phyloP scores from a whole-genome alignment of 2,797 vertebrate species.

The Rhynchonycteris naso region DNA sequence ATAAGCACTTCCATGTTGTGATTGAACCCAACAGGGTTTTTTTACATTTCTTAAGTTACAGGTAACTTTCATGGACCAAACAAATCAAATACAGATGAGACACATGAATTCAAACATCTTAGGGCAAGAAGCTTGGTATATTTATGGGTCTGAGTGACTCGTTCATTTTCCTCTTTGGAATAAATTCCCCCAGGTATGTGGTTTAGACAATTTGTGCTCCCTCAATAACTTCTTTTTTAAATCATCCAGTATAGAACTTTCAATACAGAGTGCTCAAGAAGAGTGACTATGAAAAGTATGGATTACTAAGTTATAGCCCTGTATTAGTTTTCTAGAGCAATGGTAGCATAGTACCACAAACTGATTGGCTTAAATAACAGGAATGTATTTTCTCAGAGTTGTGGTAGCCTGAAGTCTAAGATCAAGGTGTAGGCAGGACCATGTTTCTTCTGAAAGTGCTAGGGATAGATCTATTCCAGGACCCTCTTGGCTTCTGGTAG shows the following conservation, averaged over 20 bases:
- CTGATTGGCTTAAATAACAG: not conserved
- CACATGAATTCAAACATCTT: not conserved
- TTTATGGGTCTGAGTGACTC: constrained; percentile 23
- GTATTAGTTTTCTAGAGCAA: not conserved
- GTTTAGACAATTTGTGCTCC: not conserved
- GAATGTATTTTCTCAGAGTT: not conserved
- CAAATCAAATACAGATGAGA: not conserved
- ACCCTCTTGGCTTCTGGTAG: not conserved
- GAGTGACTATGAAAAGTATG: not conserved
- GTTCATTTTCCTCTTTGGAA: constrained; percentile 58
- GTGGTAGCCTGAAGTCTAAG: not conserved
- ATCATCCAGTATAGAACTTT: not conserved
- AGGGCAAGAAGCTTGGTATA: not conserved
- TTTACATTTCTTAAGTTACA: constrained; percentile 39
- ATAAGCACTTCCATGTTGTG: not conserved
- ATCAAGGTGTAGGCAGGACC: not conserved
- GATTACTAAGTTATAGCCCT: not conserved
- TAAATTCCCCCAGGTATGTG: constrained; percentile 33
- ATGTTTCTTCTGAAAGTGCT: not conserved
- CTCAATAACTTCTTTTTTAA: constrained; percentile 40
- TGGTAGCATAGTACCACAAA: not conserved
- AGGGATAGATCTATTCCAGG: not conserved
- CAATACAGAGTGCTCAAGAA: not conserved
- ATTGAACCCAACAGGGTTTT: not conserved
- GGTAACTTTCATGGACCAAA: not conserved